Base-by-base conservation (phyloP, 2,888 invertebrate genomes). In the Agrochola macilenta region DNA sequence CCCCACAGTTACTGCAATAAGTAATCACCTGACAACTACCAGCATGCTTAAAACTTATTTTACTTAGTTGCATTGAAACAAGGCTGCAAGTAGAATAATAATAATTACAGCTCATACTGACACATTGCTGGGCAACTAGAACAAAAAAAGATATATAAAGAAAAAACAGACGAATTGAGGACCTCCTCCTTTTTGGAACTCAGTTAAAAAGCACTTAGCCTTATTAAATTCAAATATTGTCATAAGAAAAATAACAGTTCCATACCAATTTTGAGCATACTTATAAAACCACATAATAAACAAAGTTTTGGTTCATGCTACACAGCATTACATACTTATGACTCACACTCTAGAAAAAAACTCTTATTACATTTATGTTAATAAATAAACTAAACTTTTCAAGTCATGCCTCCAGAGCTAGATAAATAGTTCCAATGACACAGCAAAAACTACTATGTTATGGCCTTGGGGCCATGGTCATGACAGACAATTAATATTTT, bases 401-500 rank as follows among this genome's bases (percentile, higher is more conserved):
- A 46, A 66, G 49, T 77, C 78, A 68, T 63, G 39, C 64, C 49
- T 65, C 30, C 23, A 65, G 46, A 49, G 63, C 52, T 30, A 57
- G 43, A 58, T 43, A 12, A 80, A 52, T 74, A 39, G 39, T 57
- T 75, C 68, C 57, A 49, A 63, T 79, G 65, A 66, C 54, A 23
- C 35, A 80, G 70, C 70, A 83, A 83, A 60, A 83, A 79, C 60
- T 39, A 60, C 35, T 64, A 54, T 43, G 23, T 35, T 66, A 17
- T 61, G 72, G 52, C 79, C 80, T 81, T 80, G 79, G 11, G 66
- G 17, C 35, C 71, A 61, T 35, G 54, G 35, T 61, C 65, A 65
- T 43, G 65, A 79, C 65, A 78, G 70, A 60, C 70, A 35, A 46
- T 78, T 78, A 20, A 80, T 66, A 82, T 68, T 52, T 65, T 77